phyloP scores from a whole-genome alignment of 2,888 invertebrate genomes.

The Luperina testacea region DNA sequence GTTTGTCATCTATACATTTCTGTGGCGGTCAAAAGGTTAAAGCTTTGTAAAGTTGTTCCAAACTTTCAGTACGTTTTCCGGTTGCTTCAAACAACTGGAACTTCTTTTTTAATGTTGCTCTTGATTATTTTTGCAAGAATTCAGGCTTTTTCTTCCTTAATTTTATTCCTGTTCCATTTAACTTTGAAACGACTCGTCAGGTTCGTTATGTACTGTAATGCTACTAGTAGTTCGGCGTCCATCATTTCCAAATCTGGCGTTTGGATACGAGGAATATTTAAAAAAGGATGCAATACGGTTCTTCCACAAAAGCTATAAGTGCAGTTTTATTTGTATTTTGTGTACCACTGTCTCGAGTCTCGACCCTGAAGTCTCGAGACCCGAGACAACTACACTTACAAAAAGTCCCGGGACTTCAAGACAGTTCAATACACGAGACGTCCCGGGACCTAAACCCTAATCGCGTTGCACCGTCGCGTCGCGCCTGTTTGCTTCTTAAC shows the following conservation, averaged over 20 bases:
- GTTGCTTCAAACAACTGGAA: background rate
- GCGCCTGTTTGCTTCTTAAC: background rate
- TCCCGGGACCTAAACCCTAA: background rate
- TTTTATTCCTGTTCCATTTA: background rate
- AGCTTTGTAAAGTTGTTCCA: too few species aligned
- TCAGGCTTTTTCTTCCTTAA: background rate
- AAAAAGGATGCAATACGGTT: background rate
- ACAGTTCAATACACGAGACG: background rate
- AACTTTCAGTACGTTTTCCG: too few species aligned
- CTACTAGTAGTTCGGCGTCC: background rate
- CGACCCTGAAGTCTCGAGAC: too few species aligned
- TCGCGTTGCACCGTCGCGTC: background rate
- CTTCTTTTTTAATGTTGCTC: background rate
- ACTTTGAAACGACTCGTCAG: background rate
- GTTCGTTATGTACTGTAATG: background rate
- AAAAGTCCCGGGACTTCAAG: background rate
- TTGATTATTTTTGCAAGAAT: background rate
- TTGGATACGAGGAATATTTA: background rate
- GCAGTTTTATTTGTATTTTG: background rate
- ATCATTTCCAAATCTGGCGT: background rate
- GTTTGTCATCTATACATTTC: too few species aligned
- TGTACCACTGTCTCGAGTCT: too few species aligned
- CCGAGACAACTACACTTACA: background rate
- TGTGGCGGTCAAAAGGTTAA: too few species aligned
- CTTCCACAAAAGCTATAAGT: background rate